phyloP scores from a whole-genome alignment of 2,888 invertebrate species.

The Lymantria dispar region DNA sequence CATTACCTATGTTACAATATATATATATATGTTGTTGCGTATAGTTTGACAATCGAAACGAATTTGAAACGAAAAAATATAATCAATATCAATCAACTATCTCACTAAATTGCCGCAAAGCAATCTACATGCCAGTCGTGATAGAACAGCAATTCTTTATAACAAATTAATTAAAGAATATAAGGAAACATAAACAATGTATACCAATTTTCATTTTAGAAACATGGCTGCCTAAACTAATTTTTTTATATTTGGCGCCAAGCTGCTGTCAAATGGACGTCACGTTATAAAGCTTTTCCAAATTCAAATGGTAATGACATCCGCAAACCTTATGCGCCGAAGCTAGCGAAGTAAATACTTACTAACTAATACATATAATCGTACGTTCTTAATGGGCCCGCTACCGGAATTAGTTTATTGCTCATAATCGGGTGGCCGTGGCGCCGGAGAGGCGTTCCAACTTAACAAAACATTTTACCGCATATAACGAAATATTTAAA shows the following conservation, averaged over 20 bases:
- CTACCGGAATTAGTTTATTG: slow-evolving; percentile 80
- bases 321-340: slow-evolving; percentile 23
- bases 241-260: slow-evolving; percentile 20
- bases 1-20: too few species aligned
- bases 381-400: slow-evolving; percentile 62
- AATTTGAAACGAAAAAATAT: background rate
- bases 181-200: background rate
- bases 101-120: background rate
- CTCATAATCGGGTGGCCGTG: slow-evolving; percentile 68
- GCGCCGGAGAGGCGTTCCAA: slow-evolving; percentile 73
- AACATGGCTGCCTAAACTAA: background rate
- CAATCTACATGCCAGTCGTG: background rate
- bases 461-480: slow-evolving; percentile 38
- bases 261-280: slow-evolving; percentile 18
- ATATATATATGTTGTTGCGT: background rate
- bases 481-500: slow-evolving; percentile 9
- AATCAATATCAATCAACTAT: background rate
- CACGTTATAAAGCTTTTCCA: slow-evolving; percentile 24
- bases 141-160: background rate
- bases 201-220: background rate
- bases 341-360: slow-evolving; percentile 35
- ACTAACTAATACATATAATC: slow-evolving; percentile 54
- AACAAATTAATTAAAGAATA: background rate
- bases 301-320: slow-evolving; percentile 32
- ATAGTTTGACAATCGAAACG: background rate